Percentiles rank a stretch among this genome's conserved stretches.
Conservation (phyloP, 1,140 invertebrate species). For the Sitobion miscanthi region DNA sequence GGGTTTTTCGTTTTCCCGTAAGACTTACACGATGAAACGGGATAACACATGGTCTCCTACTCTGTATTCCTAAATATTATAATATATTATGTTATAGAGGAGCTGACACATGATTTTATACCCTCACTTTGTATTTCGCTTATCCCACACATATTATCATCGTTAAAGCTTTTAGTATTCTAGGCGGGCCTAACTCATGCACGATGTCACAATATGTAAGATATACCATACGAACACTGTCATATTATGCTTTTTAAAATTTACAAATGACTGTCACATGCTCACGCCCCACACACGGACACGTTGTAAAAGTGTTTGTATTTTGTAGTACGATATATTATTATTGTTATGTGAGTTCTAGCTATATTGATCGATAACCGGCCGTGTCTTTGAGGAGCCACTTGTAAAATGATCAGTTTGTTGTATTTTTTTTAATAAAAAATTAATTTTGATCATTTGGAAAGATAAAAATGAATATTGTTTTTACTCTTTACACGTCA, state of each 20-base stretch:
- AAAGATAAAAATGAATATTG: neutral
- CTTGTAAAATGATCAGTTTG: neutral
- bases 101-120: neutral
- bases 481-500: neutral
- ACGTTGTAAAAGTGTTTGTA: neutral
- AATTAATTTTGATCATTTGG: neutral
- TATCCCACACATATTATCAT: neutral
- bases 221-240: neutral
- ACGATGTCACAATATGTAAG: neutral
- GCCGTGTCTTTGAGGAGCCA: neutral
- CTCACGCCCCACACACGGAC: too few species aligned
- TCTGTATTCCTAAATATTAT: neutral
- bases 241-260: neutral
- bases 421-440: neutral
- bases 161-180: neutral
- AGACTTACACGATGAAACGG: neutral
- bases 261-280: neutral
- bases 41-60: neutral
- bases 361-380: neutral
- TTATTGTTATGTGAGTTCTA: too few species aligned
- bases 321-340: neutral
- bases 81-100: neutral
- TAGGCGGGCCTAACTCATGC: neutral
- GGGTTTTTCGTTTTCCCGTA: neutral
- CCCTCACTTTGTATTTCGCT: neutral